Conservation (phyloP, 2,888 invertebrate genomes). For the Tinea pellionella region DNA sequence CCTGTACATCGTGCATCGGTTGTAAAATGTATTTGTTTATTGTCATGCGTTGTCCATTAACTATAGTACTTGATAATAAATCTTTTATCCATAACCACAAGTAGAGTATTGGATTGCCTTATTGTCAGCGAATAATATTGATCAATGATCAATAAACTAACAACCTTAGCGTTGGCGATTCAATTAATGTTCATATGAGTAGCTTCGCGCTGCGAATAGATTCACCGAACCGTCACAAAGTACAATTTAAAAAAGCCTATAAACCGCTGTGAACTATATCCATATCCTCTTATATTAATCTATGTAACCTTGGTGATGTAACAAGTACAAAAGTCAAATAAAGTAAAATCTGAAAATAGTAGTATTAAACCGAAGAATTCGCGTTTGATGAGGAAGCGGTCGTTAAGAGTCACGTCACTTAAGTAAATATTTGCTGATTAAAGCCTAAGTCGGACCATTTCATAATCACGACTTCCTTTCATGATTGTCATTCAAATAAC, state of each 20-base stretch:
- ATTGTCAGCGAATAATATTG: neutral
- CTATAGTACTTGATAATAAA: neutral
- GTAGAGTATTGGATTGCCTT: neutral
- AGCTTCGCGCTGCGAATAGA: neutral
- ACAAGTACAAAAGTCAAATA: neutral
- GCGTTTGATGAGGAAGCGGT: too few species aligned
- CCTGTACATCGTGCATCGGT: neutral
- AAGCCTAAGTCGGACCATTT: neutral
- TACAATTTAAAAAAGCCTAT: neutral
- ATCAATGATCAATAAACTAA: neutral
- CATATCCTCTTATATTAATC: neutral
- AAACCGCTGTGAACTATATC: neutral
- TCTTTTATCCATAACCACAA: neutral
- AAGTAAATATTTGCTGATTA: constrained; percentile 1
- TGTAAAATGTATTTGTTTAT: neutral
- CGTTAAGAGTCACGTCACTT: neutral
- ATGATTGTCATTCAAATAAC: constrained; percentile 2
- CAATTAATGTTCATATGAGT: neutral
- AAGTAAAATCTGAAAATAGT: too few species aligned
- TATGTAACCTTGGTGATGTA: neutral
- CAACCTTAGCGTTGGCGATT: neutral
- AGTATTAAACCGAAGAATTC: too few species aligned
- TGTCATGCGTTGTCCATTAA: too few species aligned
- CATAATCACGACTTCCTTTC: constrained; percentile 3
- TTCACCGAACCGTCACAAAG: neutral